Evolutionary conservation across 2,113 vertebrate species (phyloP).

Genomic region (Gnathonemus echidnorhynchus): DNA sequence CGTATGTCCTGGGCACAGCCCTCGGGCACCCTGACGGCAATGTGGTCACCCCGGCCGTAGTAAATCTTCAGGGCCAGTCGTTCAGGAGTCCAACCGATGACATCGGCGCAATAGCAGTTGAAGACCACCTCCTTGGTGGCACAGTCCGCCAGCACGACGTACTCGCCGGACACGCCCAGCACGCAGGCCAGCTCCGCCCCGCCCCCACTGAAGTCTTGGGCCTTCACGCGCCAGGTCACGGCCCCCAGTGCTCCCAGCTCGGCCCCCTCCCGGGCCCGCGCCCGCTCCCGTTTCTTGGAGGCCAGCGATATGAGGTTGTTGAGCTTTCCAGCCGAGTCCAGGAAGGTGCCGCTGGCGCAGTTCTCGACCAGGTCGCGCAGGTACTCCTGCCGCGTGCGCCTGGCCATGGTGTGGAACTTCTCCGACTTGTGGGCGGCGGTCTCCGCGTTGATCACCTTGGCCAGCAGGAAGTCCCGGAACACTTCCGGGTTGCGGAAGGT

Average conservation of each 20-base stretch:
- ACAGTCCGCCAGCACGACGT: constrained; percentile 71
- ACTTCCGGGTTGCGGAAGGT: constrained; percentile 73
- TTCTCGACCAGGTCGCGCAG: constrained; percentile 84
- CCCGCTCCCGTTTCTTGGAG: constrained; percentile 83
- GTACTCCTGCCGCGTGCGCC: constrained; percentile 84
- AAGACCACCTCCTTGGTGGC: constrained; percentile 84
- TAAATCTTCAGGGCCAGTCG: constrained; percentile 70
- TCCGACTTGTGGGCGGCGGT: constrained; percentile 84
- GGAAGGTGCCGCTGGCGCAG: constrained; percentile 72
- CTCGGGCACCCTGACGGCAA: constrained; percentile 66
- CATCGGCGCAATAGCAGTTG: constrained; percentile 83
- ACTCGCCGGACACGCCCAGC: constrained; percentile 75
- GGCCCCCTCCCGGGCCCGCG: constrained; percentile 60
- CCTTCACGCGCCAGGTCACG: constrained; percentile 70
- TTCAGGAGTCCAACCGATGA: constrained; percentile 88
- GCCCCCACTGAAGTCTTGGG: constrained; percentile 72
- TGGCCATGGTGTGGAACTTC: constrained; percentile 93
- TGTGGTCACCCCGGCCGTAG: constrained; percentile 81
- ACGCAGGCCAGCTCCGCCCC: constrained; percentile 59
- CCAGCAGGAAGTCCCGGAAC: constrained; percentile 84
- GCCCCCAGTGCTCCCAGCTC: constrained; percentile 73
- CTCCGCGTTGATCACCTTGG: constrained; percentile 89
- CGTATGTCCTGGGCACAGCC: constrained; percentile 70
- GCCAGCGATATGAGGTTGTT: constrained; percentile 83
- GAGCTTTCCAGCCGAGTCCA: constrained; percentile 78